phyloP scores from a whole-genome alignment of 1,140 invertebrate species.

The Zaprionus ornatus region DNA sequence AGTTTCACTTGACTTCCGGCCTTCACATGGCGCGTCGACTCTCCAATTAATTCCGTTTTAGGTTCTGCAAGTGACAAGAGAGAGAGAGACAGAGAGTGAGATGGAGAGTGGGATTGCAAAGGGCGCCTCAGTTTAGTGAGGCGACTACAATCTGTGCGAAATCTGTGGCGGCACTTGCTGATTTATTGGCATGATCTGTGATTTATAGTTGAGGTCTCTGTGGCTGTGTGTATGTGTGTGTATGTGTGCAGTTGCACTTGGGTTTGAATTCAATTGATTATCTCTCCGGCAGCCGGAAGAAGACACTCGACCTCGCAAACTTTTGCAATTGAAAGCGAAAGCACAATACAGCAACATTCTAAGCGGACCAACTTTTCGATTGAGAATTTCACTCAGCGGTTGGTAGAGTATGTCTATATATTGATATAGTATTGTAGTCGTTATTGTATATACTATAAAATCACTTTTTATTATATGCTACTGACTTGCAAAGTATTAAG shows the following conservation, averaged over 20 bases:
- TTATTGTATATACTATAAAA: not conserved
- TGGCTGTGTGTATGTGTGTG: not conserved
- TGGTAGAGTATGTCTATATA: not conserved
- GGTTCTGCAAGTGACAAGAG: conserved; percentile 83
- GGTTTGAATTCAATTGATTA: conserved; percentile 20
- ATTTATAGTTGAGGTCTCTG: conserved; percentile 54
- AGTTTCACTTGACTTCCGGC: conserved; percentile 86
- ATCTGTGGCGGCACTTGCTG: conserved; percentile 54
- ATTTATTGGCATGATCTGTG: conserved; percentile 66
- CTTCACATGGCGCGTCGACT: conserved; percentile 86
- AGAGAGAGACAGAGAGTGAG: conserved; percentile 7
- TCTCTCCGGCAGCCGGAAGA: not conserved
- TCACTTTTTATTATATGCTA: not conserved
- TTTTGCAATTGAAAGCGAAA: not conserved
- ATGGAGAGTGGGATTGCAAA: conserved; percentile 14
- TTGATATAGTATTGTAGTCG: no score
- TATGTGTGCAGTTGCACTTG: conserved; percentile 19
- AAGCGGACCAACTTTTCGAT: conserved; percentile 1
- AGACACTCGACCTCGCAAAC: not conserved
- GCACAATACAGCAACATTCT: not conserved
- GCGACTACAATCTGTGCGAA: conserved; percentile 34
- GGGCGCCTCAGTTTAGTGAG: conserved; percentile 20
- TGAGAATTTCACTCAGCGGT: not conserved
- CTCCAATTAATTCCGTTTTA: conserved; percentile 86
- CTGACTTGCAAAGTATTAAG: not conserved